Evolutionary conservation across 1,140 invertebrate species (phyloP).

Genomic region (Cyrtorhinus lividipennis): DNA sequence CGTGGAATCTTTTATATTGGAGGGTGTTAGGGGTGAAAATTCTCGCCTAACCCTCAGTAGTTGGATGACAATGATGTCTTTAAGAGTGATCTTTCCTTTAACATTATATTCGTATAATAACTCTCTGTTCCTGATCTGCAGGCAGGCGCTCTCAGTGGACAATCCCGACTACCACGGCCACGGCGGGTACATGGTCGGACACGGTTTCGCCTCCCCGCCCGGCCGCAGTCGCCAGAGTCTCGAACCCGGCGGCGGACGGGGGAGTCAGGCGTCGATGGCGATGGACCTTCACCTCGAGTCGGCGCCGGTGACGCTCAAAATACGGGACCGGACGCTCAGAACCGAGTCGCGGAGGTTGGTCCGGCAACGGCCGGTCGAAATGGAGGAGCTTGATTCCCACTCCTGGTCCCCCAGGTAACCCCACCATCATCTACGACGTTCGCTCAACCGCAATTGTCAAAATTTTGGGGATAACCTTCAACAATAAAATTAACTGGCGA

Average conservation of each 20-base stretch:
- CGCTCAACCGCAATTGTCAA: too few species aligned
- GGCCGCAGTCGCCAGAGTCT: conserved; percentile 21
- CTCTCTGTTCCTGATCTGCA: conserved; percentile 24
- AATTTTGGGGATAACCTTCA: too few species aligned
- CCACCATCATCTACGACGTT: too few species aligned
- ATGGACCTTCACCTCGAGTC: conserved; percentile 52
- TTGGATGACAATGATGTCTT: too few species aligned
- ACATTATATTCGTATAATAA: not conserved
- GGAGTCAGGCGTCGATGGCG: conserved; percentile 47
- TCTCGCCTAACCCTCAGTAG: too few species aligned
- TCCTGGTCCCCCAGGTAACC: conserved; percentile 17
- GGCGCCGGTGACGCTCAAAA: conserved; percentile 48
- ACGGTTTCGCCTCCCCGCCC: conserved; percentile 23
- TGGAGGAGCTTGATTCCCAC: conserved; percentile 26
- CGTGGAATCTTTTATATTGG: too few species aligned
- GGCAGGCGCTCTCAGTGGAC: conserved; percentile 54
- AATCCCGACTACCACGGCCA: conserved; percentile 28
- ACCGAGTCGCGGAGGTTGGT: conserved; percentile 54
- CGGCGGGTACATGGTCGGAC: too few species aligned
- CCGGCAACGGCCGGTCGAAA: conserved; percentile 52
- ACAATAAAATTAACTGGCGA: too few species aligned
- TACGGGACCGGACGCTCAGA: conserved; percentile 41
- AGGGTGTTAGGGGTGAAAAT: too few species aligned
- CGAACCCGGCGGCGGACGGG: conserved; percentile 21
- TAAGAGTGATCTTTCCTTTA: too few species aligned